A percentile compares a stretch with the other conserved stretches of the same genome.
These are phyloP conservation scores for Antechinus stuartii DNA, from an alignment of 2,113 vertebrate genomes.

Conservation along the genomic window DNA sequence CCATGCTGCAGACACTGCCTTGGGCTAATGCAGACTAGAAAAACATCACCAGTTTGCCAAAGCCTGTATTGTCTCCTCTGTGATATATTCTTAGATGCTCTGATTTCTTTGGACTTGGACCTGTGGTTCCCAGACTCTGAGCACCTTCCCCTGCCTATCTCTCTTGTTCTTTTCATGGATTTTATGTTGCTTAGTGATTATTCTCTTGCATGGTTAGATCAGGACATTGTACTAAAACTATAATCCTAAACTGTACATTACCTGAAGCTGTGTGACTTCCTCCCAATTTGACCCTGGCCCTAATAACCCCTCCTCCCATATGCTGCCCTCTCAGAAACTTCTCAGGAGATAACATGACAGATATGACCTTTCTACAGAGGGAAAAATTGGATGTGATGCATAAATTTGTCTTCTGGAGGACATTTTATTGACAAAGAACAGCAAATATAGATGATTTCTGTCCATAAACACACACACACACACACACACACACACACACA, in stretches of 20 bases:
- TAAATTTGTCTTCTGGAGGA: neutral
- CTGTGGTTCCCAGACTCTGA: neutral
- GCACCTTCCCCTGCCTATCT: neutral
- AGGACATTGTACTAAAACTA: neutral
- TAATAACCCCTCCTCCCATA: neutral
- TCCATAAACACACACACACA: neutral
- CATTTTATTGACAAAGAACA: neutral
- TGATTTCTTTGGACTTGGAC: neutral
- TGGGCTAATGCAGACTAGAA: neutral
- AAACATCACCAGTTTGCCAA: neutral
- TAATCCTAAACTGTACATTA: neutral
- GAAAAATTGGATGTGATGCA: neutral
- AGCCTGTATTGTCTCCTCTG: neutral
- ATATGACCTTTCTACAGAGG: neutral
- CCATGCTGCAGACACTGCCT: neutral
- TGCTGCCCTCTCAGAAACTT: neutral
- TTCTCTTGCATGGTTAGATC: neutral
- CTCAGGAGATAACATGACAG: neutral
- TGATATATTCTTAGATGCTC: neutral
- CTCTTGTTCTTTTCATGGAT: neutral
- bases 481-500: too few relatives aligned
- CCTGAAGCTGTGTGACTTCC: neutral
- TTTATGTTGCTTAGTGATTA: neutral
- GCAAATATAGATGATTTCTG: neutral
- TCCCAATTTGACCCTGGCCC: neutral